These are phyloP conservation scores for Cephus pygmeus DNA, from an alignment of 2,888 invertebrate genomes.

Conservation along the genomic window DNA sequence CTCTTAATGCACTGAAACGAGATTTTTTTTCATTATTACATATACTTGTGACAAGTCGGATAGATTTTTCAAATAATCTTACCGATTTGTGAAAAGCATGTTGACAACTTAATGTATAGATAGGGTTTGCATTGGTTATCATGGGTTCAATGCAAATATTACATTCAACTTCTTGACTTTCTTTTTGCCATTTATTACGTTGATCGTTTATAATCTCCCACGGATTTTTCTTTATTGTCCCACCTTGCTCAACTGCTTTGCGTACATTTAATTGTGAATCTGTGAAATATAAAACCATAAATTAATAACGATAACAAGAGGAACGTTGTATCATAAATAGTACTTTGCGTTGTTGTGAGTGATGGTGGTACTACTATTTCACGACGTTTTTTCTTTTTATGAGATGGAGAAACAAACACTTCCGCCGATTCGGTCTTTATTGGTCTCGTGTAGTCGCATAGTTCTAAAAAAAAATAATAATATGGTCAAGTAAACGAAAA, in stretches of 20 bases:
- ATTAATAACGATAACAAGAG: background rate
- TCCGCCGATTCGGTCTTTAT: background rate
- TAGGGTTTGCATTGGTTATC: constrained; percentile 10
- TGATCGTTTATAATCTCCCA: background rate
- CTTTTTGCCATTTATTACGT: constrained; percentile 27
- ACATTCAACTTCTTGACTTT: constrained; percentile 39
- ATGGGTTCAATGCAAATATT: constrained; percentile 38
- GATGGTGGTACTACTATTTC: background rate
- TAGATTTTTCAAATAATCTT: constrained; percentile 1
- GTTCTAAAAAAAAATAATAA: background rate
- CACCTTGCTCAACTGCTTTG: background rate
- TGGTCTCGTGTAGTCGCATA: background rate
- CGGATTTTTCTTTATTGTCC: background rate
- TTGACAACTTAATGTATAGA: constrained; percentile 39
- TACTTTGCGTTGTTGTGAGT: background rate
- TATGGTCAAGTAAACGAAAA: background rate
- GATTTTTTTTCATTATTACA: background rate
- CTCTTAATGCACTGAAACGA: constrained; percentile 43
- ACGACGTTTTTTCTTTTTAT: background rate
- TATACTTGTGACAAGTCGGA: background rate
- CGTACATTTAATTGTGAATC: background rate
- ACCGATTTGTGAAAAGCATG: constrained; percentile 48
- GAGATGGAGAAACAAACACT: background rate
- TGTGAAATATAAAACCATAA: background rate
- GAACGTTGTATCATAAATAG: background rate